These are phyloP conservation scores for Luscinia luscinia DNA, from an alignment of 2,797 vertebrate species.

Conservation along the genomic window DNA sequence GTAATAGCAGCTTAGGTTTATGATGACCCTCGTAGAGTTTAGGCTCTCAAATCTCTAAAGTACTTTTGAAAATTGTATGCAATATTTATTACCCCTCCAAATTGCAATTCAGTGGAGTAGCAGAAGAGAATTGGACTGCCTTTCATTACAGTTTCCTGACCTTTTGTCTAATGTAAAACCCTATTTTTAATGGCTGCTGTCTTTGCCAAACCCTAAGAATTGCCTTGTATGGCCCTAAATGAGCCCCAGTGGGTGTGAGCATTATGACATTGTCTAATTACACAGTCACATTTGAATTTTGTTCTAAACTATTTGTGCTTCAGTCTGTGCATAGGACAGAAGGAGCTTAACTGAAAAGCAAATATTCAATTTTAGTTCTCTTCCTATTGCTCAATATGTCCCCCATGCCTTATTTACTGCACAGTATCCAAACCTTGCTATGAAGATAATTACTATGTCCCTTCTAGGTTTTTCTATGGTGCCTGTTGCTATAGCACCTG, in stretches of 20 bases:
- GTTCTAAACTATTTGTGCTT: constrained; percentile 47
- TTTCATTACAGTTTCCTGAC: constrained; percentile 60
- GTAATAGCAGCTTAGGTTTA: constrained; percentile 24
- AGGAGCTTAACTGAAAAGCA: constrained; percentile 52
- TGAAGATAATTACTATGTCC: constrained; percentile 50
- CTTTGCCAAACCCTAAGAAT: constrained; percentile 66
- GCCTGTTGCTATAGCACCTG: constrained; percentile 60
- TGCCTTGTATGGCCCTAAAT: constrained; percentile 33
- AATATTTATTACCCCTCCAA: constrained; percentile 65
- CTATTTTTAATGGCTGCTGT: constrained; percentile 52
- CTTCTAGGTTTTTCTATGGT: constrained; percentile 45
- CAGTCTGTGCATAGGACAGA: constrained; percentile 54
- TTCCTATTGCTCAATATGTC: constrained; percentile 56
- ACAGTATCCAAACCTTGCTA: constrained; percentile 40
- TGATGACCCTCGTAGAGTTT: constrained; percentile 9
- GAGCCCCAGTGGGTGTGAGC: constrained; percentile 25
- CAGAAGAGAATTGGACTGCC: constrained; percentile 45
- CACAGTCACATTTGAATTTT: constrained; percentile 43
- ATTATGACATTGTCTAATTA: constrained; percentile 61
- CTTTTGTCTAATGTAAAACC: constrained; percentile 57
- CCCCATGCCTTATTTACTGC: constrained; percentile 61
- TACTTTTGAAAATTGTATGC: constrained; percentile 62
- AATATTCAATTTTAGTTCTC: constrained; percentile 57
- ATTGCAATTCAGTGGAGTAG: constrained; percentile 49
- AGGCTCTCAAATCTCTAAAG: constrained; percentile 61